Base-by-base conservation (phyloP, 2,888 invertebrate species). In the Pseudolycoriella hygida region DNA sequence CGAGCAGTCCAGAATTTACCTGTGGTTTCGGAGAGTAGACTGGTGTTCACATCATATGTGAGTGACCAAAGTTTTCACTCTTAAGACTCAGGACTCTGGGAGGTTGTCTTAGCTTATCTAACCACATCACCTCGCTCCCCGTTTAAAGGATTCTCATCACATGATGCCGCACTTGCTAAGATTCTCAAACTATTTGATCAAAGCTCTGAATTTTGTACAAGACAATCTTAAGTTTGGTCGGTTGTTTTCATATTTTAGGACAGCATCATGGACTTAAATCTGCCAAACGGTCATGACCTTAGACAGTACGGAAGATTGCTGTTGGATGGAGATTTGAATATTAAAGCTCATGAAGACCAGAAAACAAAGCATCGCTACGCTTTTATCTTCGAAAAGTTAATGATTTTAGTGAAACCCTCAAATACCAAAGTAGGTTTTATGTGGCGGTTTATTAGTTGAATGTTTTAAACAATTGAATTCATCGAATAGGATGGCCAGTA, bases 341-440 rank as follows among this genome's bases (percentile, higher is more conserved):
- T 97, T 32, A 84, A 85, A 63, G 82, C 83, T 43, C 89, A 90
- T 60, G 83, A 83, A 57, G 86, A 88, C 66, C 90, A 87, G 63
- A 85, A 86, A 62, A 71, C 81, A 12, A 77, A 82, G 59, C 75
- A 77, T 42, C 73, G 96, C 61, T 94, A 94, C 64, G 88, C 93
- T 20, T 98, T 98, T 69, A 81, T 98, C 47, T 98, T 98, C 66
- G 96, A 98, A 66, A 92, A 92, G 69, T 87, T 93, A 50, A 82
- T 98, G 71, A 76, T 98, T 47, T 51, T 62, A 52, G 63, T 62
- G 8, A 65, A 66, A 50, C 53, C 57, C 37, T 51, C 62, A 47
- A 62, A 62, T 51, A 57, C 59, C 4, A 63, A 64, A 52, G 61
- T 63, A 46, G 86, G 87, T 59, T 83, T 78, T 81, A 53, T 80